These are phyloP conservation scores for Ormyrus thymus DNA, from an alignment of 2,888 invertebrate genomes.

Conservation along the genomic window DNA sequence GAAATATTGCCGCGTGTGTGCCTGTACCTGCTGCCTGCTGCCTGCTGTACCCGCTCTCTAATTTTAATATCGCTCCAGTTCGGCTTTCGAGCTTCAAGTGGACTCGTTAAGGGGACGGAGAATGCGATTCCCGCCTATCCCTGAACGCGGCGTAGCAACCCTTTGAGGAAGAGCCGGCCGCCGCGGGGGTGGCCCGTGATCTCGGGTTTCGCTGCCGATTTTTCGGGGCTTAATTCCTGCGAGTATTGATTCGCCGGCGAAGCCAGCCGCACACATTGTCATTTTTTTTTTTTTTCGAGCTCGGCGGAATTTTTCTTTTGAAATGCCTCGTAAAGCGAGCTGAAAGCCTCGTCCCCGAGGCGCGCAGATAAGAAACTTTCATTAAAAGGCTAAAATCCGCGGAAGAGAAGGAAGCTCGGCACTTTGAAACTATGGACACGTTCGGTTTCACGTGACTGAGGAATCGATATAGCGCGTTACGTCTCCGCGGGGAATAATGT, in stretches of 20 bases:
- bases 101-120: constrained; percentile 61
- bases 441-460: constrained; percentile 44
- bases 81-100: constrained; percentile 64
- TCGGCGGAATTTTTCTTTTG: no score
- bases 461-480: constrained; percentile 47
- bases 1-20: constrained; percentile 64
- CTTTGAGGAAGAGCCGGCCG: constrained; percentile 44
- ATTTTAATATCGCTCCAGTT: constrained; percentile 69
- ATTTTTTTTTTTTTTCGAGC: no score
- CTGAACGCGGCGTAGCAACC: constrained; percentile 30
- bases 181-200: constrained; percentile 42
- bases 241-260: constrained; percentile 37
- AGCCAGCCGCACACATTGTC: neutral
- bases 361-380: constrained; percentile 36
- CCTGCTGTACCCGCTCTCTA: constrained; percentile 58
- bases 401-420: constrained; percentile 19
- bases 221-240: constrained; percentile 30
- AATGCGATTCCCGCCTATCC: constrained; percentile 40
- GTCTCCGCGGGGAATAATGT: constrained; percentile 24
- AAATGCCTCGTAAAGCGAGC: no score
- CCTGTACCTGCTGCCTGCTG: constrained; percentile 12
- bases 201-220: constrained; percentile 51
- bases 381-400: constrained; percentile 22
- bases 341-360: neutral
- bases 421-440: constrained; percentile 50